phyloP scores from a whole-genome alignment of 2,113 vertebrate species.

The Sporophila hypoxantha region DNA sequence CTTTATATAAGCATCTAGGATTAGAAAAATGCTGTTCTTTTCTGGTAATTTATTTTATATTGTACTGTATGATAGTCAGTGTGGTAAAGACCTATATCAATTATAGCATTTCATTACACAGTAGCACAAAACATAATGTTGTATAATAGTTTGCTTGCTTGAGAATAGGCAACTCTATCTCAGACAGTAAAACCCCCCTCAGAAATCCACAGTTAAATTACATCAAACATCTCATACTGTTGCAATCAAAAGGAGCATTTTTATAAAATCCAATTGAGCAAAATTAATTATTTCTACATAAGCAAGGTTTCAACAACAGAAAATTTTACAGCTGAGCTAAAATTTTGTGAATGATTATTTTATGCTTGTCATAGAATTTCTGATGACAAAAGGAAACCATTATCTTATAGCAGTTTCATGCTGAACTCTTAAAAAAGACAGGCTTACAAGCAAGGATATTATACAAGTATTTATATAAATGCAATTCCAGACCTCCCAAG shows the following conservation, averaged over 20 bases:
- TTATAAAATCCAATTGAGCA: conserved; percentile 33
- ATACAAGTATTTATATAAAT: not conserved
- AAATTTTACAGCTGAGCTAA: not conserved
- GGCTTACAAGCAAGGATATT: not conserved
- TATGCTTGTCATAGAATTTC: not conserved
- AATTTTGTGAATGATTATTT: not conserved
- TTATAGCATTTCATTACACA: conserved; percentile 48
- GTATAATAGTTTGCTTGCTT: not conserved
- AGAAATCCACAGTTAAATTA: conserved; percentile 27
- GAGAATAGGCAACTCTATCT: conserved; percentile 6
- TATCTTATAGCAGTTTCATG: not conserved
- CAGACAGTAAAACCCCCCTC: not conserved
- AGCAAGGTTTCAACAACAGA: not conserved
- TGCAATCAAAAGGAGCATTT: not conserved
- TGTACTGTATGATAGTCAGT: conserved; percentile 21
- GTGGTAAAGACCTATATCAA: conserved; percentile 39
- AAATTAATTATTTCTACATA: conserved; percentile 29
- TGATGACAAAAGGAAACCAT: not conserved
- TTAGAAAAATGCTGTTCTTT: conserved; percentile 48
- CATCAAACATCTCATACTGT: not conserved
- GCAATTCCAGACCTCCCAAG: not conserved
- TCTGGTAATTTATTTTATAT: conserved; percentile 52
- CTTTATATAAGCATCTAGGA: conserved; percentile 29
- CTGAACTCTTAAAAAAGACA: not conserved
- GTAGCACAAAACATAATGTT: not conserved